These are phyloP conservation scores for Diadegma fenestrale DNA, from an alignment of 2,888 invertebrate genomes.

Conservation along the genomic window DNA sequence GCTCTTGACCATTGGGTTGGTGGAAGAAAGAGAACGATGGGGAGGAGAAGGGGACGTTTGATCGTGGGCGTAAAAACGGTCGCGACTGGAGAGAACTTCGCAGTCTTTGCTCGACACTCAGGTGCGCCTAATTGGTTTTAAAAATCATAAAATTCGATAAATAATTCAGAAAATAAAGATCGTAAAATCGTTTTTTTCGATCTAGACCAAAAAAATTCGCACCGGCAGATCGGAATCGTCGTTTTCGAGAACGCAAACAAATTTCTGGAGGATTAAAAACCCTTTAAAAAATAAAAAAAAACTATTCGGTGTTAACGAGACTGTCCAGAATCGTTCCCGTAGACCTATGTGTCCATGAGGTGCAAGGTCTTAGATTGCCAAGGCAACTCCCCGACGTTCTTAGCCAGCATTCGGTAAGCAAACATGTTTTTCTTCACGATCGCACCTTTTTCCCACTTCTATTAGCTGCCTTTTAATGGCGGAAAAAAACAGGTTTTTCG, in stretches of 20 bases:
- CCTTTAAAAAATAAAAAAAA: neutral
- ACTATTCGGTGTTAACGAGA: conserved; percentile 45
- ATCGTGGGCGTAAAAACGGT: conserved; percentile 76
- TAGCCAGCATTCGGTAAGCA: conserved; percentile 82
- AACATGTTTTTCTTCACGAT: conserved; percentile 67
- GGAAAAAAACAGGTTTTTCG: conserved; percentile 2
- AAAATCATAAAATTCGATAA: conserved; percentile 36
- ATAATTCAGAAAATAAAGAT: conserved; percentile 4
- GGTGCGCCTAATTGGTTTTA: conserved; percentile 54
- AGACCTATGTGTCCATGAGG: conserved; percentile 84
- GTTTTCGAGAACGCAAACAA: neutral
- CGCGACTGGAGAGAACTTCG: conserved; percentile 69
- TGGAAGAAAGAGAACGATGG: conserved; percentile 36
- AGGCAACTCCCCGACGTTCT: conserved; percentile 83
- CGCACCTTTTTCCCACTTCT: neutral
- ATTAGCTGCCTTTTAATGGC: neutral
- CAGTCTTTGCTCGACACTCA: conserved; percentile 74
- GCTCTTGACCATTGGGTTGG: neutral
- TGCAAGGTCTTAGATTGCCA: conserved; percentile 83
- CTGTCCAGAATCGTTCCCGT: conserved; percentile 62
- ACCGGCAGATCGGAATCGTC: neutral
- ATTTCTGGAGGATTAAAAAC: neutral
- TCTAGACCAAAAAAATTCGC: conserved; percentile 18
- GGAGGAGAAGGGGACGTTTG: conserved; percentile 67
- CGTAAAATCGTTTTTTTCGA: neutral